phyloP scores from a whole-genome alignment of 2,797 vertebrate genomes.

The Melanogrammus aeglefinus region DNA sequence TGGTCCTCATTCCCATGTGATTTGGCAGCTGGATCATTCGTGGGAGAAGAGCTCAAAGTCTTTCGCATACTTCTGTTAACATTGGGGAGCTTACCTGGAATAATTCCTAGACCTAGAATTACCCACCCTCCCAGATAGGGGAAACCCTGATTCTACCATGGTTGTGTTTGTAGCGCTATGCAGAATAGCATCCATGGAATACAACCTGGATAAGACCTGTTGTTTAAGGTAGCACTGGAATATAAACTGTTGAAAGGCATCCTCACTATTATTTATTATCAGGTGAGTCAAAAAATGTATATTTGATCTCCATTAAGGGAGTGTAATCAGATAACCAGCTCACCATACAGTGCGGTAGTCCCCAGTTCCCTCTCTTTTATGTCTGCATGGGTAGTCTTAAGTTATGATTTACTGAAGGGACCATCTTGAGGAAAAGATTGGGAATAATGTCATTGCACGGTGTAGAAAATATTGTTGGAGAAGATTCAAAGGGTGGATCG shows the following conservation, averaged over 20 bases:
- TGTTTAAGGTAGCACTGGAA: background rate
- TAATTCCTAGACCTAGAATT: background rate
- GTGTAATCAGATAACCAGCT: background rate
- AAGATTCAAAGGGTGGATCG: conserved; percentile 61
- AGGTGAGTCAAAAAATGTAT: background rate
- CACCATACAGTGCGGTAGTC: background rate
- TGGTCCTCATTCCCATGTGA: background rate
- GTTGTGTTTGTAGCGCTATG: background rate
- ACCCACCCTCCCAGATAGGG: background rate
- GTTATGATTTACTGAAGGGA: background rate
- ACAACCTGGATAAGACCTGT: background rate
- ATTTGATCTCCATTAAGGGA: conserved; percentile 1
- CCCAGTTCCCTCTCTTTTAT: background rate
- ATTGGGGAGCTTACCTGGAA: conserved; percentile 3
- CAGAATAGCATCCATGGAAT: background rate
- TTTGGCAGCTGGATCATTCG: background rate
- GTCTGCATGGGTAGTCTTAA: background rate
- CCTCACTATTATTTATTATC: background rate
- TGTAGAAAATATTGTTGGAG: conserved; percentile 57
- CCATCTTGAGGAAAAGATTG: conserved; percentile 3
- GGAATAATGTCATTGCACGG: conserved; percentile 61
- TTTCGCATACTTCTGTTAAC: conserved; percentile 1
- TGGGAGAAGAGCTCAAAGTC: background rate
- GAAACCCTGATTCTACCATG: background rate
- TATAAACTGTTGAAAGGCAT: background rate